Percentiles rank a stretch among this genome's conserved stretches.
phyloP scores from a whole-genome alignment of 2,797 vertebrate genomes.

The Crenuchus spilurus region DNA sequence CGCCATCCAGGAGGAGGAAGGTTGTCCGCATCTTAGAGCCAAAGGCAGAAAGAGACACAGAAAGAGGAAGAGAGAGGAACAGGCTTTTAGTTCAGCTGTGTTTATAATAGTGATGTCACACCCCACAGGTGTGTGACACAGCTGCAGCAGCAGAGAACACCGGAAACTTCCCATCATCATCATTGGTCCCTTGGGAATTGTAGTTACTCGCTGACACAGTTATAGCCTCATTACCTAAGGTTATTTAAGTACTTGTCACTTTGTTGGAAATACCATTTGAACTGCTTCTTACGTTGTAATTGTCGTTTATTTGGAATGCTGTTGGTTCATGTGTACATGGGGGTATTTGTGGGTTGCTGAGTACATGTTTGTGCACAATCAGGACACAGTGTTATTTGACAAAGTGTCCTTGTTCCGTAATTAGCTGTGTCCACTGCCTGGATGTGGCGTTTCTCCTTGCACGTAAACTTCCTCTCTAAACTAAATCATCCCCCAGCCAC shows the following conservation, averaged over 20 bases:
- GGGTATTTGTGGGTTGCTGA: slow-evolving; percentile 18
- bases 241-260: neutral
- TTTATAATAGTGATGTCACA: slow-evolving; percentile 68
- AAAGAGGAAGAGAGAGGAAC: slow-evolving; percentile 65
- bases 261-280: neutral
- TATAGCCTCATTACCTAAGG: slow-evolving; percentile 3
- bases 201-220: slow-evolving; percentile 17
- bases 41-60: slow-evolving; percentile 52
- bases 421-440: slow-evolving; percentile 49
- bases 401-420: slow-evolving; percentile 45
- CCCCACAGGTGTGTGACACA: slow-evolving; percentile 53
- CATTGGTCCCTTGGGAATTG: slow-evolving; percentile 53
- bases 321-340: slow-evolving; percentile 43
- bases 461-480: slow-evolving; percentile 73
- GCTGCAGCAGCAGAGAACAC: slow-evolving; percentile 41
- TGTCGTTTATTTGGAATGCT: neutral
- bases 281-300: neutral
- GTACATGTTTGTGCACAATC: slow-evolving; percentile 24
- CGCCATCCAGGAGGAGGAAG: slow-evolving; percentile 72
- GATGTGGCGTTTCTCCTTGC: slow-evolving; percentile 68
- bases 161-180: slow-evolving; percentile 38
- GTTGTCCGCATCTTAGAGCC: slow-evolving; percentile 73
- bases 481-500: slow-evolving; percentile 68
- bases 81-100: slow-evolving; percentile 71
- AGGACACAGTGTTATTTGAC: slow-evolving; percentile 34